phyloP scores from a whole-genome alignment of 2,113 vertebrate genomes.

The Stictonetta naevosa region DNA sequence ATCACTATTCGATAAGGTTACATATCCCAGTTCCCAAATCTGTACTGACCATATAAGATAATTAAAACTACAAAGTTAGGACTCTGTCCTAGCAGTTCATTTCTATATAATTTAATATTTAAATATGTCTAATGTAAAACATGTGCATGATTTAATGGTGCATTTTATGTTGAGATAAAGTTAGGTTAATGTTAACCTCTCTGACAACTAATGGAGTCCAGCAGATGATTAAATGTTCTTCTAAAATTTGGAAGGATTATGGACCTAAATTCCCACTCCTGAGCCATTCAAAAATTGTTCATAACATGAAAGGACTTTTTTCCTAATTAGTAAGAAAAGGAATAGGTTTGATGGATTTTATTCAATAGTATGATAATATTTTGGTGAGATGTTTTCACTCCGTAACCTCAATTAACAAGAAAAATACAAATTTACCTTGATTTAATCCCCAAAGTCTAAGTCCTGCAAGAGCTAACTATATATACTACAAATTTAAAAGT shows the following conservation, averaged over 20 bases:
- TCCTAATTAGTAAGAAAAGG: neutral
- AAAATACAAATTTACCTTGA: neutral
- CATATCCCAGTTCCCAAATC: neutral
- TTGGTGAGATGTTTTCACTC: neutral
- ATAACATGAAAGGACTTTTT: neutral
- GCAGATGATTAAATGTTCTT: neutral
- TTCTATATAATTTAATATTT: neutral
- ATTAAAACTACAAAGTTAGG: neutral
- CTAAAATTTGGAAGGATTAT: neutral
- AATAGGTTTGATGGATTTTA: neutral
- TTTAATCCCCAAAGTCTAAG: neutral
- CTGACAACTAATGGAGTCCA: neutral
- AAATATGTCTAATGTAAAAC: neutral
- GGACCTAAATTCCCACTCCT: neutral
- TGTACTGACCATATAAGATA: neutral
- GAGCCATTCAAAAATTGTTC: neutral
- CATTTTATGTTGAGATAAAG: neutral
- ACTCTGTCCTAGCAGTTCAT: neutral
- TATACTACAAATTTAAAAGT: neutral
- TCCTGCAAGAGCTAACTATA: neutral
- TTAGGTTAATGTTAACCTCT: conserved; percentile 19
- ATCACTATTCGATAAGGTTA: neutral
- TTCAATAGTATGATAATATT: neutral
- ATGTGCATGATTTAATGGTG: neutral
- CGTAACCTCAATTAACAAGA: neutral